Evolutionary conservation across 1,140 invertebrate genomes (phyloP), one percentile per base, ranked within the genome.

Genomic region (Stegodyphus mimosarum): DNA sequence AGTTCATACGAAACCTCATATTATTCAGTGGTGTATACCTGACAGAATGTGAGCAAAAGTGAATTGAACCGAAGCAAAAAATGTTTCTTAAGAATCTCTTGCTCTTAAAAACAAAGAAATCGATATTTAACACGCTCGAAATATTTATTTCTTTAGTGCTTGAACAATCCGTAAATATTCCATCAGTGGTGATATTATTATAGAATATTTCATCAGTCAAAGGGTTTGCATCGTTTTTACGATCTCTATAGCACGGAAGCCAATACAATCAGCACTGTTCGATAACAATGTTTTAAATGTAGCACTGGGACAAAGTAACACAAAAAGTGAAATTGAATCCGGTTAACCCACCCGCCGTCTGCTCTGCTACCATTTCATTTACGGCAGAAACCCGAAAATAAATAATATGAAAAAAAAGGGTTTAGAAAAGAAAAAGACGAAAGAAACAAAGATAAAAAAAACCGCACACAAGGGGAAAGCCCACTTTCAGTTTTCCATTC

Each of bases 271-370:
- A 70, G 48, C 48, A 70, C 53, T 81, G 70, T 73, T 81, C 79
- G 79, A 81, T 81, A 81, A 72, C 70, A 71, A 72, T 72, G 70
- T 73, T 81, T 81, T 81, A 81, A 81, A 81, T 81, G 79, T 81
- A 81, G 69, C 48, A 81, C 51, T 73, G 52, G 48, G 70, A 64
- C 71, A 72, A 60, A 81, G 71, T 49, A 81, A 53, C 69, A 81
- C 69, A 63, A 49, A 48, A 51, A 73, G 50, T 55, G 69, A 81
- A 81, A 81, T 81, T 71, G 79, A 81, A 81, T 72, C 33, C 79
- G 79, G 79, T 81, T 81, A 81, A 81, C 79, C 79, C 79, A 73
- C 52, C 69, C 76, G 52, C 79, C 79, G 69, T 81, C 79, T 81
- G 79, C 79, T 81, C 63, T 71, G 55, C 53, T 55, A 50, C 81